Evolutionary conservation across 2,797 vertebrate genomes (phyloP).

Genomic region (Botia almorhae): DNA sequence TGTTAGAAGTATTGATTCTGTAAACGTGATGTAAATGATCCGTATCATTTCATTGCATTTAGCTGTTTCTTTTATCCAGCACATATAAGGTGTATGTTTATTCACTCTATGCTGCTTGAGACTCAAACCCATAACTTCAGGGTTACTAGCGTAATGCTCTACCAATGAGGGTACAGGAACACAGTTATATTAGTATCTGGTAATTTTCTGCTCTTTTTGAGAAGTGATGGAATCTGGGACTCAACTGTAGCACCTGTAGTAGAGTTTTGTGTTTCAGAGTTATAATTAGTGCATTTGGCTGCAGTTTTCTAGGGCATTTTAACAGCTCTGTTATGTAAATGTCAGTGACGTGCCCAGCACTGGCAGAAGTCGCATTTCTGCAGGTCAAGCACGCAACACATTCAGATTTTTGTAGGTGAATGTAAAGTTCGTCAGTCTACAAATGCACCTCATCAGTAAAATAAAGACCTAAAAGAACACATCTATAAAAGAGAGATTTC

Average conservation of each 20-base stretch:
- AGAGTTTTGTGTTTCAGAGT: not conserved
- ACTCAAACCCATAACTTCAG: not conserved
- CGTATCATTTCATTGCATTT: too few relatives aligned
- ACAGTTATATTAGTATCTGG: too few relatives aligned
- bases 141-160: not conserved
- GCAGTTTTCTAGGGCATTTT: constrained; percentile 39
- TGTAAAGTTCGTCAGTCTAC: too few relatives aligned
- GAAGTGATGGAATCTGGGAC: too few relatives aligned
- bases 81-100: too few relatives aligned
- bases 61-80: too few relatives aligned
- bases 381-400: not conserved
- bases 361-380: not conserved
- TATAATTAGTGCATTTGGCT: constrained; percentile 10
- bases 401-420: not conserved
- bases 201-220: not conserved
- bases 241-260: too few relatives aligned
- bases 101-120: not conserved
- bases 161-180: not conserved
- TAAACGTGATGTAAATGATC: too few relatives aligned
- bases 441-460: too few relatives aligned
- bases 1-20: too few relatives aligned
- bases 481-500: too few relatives aligned
- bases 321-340: constrained; percentile 22
- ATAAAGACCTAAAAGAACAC: too few relatives aligned
- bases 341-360: constrained; percentile 5